Evolutionary conservation across 2,797 vertebrate species (phyloP), one percentile per base, ranked within the genome.

Genomic region (Columba guinea): DNA sequence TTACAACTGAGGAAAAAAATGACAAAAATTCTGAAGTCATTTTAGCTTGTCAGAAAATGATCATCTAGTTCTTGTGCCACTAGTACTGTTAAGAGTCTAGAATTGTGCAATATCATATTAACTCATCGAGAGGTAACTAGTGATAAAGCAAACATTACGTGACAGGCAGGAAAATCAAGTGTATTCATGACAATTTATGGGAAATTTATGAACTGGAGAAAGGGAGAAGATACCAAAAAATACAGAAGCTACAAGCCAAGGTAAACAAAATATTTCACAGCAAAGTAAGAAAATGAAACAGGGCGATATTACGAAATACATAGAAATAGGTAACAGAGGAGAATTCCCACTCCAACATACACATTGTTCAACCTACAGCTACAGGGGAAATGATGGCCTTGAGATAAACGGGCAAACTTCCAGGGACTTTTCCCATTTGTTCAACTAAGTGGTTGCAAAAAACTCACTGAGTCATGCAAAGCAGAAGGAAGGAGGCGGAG

Each of bases 1-100:
- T 81, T 87, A 85, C 69, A 91, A 73, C 22, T 52, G 37, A 80
- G 68, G 68, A 70, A 68, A 91, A 89, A 49, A 94, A 95, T 59
- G 64, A 83, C 81, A 93, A 84, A 68, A 95, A 77, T 64, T 70
- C 79, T 84, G 16, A 85, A 88, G 55, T 73, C 5, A 84, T 85
- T 94, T 91, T 69, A 92, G 71, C 53, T 68, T 46, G 39, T 62
- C 73, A 92, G 82, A 89, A 91, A 88, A 80, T 15, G 0, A 82
- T 44, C 3, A 71, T 76, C 41, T 62, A 17, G 78, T 84, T 73
- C 30, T 90, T 75, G 23, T 68, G 62, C 32, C 26, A 16, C 59
- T 83, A 58, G 82, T 85, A 51, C 15, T 39, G 34, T 63, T 81
- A 74, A 60, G 48, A 34, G 51, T 22, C 32, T 28, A 52, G 62